phyloP scores from a whole-genome alignment of 2,113 vertebrate genomes.

The Eulacestoma nigropectus region DNA sequence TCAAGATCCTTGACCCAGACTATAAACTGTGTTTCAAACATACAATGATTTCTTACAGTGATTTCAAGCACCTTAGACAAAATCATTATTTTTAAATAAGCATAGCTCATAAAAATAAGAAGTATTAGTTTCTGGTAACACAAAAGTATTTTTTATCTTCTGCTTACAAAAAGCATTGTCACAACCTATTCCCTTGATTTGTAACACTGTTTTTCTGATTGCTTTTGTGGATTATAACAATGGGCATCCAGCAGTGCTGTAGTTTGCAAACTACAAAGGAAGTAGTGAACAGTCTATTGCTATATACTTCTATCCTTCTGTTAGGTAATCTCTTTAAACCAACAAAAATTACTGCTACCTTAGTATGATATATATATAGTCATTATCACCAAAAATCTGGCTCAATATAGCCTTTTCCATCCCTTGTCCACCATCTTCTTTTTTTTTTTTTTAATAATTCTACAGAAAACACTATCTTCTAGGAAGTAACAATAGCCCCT shows the following conservation, averaged over 20 bases:
- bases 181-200: background rate
- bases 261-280: background rate
- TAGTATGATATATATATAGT: background rate
- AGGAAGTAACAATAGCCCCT: background rate
- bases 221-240: background rate
- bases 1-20: background rate
- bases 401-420: background rate
- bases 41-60: background rate
- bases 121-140: background rate
- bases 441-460: background rate
- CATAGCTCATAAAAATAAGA: background rate
- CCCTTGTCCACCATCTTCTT: background rate
- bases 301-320: background rate
- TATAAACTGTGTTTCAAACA: background rate
- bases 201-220: background rate
- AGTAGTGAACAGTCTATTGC: background rate
- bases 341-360: background rate
- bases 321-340: background rate
- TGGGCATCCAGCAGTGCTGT: background rate
- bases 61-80: background rate
- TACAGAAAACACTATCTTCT: background rate
- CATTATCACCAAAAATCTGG: background rate
- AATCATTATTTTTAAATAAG: background rate
- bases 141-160: background rate
- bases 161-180: background rate